These are phyloP conservation scores for Mugil cephalus DNA, from an alignment of 2,113 vertebrate genomes.

Conservation along the genomic window DNA sequence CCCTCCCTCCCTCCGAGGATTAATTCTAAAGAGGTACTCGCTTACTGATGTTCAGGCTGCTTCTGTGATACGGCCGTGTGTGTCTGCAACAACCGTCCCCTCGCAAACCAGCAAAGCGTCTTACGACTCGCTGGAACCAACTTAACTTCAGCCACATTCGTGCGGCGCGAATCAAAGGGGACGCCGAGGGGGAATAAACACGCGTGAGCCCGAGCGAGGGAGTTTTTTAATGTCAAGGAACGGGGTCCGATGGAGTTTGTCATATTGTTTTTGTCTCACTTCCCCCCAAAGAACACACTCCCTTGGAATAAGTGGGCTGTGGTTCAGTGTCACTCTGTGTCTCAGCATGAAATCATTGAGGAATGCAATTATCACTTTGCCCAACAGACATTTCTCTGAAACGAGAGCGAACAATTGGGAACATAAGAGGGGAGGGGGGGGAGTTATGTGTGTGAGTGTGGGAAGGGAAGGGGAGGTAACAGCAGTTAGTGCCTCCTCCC, in stretches of 20 bases:
- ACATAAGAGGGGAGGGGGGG: conserved; percentile 28
- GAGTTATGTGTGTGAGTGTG: conserved; percentile 28
- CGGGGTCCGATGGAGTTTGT: conserved; percentile 59
- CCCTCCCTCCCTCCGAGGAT: conserved; percentile 49
- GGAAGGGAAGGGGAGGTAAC: conserved; percentile 26
- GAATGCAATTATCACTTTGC: conserved; percentile 83
- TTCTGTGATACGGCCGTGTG: conserved; percentile 70
- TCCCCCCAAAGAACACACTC: conserved; percentile 70
- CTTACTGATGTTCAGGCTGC: conserved; percentile 72
- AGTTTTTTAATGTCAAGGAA: conserved; percentile 62
- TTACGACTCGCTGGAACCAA: conserved; percentile 70
- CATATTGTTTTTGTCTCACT: conserved; percentile 78
- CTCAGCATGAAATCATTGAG: conserved; percentile 76
- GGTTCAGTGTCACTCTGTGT: conserved; percentile 70
- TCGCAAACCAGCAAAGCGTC: conserved; percentile 52
- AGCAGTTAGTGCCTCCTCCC: conserved; percentile 32
- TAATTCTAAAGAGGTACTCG: conserved; percentile 77
- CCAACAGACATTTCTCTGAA: conserved; percentile 68
- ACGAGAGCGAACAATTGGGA: conserved; percentile 63
- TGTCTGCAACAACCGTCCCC: conserved; percentile 55
- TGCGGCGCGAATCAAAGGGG: conserved; percentile 64
- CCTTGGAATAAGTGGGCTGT: conserved; percentile 63
- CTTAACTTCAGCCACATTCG: conserved; percentile 63
- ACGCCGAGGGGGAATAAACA: conserved; percentile 34
- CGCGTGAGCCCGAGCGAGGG: neutral